Conservation (phyloP, 2,888 invertebrate species). For the Agrochola litura region DNA sequence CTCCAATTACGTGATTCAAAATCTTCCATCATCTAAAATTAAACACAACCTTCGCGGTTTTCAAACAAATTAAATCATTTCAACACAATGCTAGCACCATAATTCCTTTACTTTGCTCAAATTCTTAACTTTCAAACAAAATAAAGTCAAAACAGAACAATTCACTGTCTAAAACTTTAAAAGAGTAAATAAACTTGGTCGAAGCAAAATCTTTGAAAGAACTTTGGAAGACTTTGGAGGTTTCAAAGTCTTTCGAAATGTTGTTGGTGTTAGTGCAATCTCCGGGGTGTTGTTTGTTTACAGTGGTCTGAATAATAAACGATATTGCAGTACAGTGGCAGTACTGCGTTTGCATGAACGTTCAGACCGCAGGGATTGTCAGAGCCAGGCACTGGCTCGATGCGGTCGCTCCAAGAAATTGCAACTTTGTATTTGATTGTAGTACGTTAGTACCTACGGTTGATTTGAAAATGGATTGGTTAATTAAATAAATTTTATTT, state of each 20-base stretch:
- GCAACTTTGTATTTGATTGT: conserved; percentile 31
- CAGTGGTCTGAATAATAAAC: conserved; percentile 62
- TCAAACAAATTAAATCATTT: conserved; percentile 42
- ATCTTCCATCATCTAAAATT: conserved; percentile 26
- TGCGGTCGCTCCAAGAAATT: conserved; percentile 56
- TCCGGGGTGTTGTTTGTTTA: conserved; percentile 61
- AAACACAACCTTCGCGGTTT: conserved; percentile 35
- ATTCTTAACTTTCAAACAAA: conserved; percentile 50
- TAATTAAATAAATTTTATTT: not conserved
- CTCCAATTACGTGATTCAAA: conserved; percentile 27
- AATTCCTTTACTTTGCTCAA: conserved; percentile 36
- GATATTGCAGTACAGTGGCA: conserved; percentile 61
- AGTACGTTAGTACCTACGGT: conserved; percentile 11
- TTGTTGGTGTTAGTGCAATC: conserved; percentile 48
- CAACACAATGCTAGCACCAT: conserved; percentile 40
- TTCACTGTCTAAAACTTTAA: conserved; percentile 47
- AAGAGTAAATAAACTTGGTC: conserved; percentile 51
- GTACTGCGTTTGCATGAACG: conserved; percentile 55
- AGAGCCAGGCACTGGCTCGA: conserved; percentile 19
- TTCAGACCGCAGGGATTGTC: conserved; percentile 50
- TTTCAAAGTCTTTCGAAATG: conserved; percentile 47
- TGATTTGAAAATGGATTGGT: conserved; percentile 15
- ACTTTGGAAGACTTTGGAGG: conserved; percentile 40
- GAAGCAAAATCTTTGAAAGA: conserved; percentile 51
- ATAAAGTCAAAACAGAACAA: conserved; percentile 48